Base-by-base conservation (phyloP, 2,797 vertebrate genomes). In the Falco berigora region DNA sequence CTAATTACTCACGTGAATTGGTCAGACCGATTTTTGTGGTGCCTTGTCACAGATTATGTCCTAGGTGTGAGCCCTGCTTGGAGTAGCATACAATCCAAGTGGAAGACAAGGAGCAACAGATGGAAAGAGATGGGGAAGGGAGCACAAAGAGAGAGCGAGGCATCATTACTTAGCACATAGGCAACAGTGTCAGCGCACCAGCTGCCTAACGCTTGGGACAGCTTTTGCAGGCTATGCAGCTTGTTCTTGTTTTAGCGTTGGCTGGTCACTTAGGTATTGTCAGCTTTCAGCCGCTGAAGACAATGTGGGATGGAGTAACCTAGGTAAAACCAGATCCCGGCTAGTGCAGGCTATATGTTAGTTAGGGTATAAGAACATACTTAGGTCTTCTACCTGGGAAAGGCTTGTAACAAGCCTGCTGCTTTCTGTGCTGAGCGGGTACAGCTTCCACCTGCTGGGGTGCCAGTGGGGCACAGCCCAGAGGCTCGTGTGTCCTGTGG, bases 81-180 rank as follows among this genome's bases (percentile, higher is more conserved):
- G 50, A 94, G 36, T 20, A 74, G 74, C 12, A 12, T 56, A 25
- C 59, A 27, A 49, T 85, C 59, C 23, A 8, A 80, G 34, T n/a
- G 61, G 64, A 85, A 93, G 74, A 79, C 77, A 71, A 87, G 84
- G 55, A 89, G 79, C 47, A 63, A 59, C 94, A 96, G 91, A 94
- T 95, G 94, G 94, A 53, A 94, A 52, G 71, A 80, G 74, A 58
- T 49, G 91, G 77, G 44, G 84, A 66, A 79, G 63, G 52, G 63
- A 82, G 90, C 59, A 73, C 67, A 91, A 87, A 71, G 80, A 66
- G 75, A 49, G 23, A 86, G 83, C 67, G 94, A 82, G 88, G 87
- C 36, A 67, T 50, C 67, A 19, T 96, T 96, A 93, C 83, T 96
- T 94, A 95, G 94, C 95, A 93, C 67, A 85, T 10, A 63, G 81